Percentiles rank a stretch among this genome's conserved stretches.
These are phyloP conservation scores for Eumaeus atala DNA, from an alignment of 1,140 invertebrate species.

Conservation along the genomic window DNA sequence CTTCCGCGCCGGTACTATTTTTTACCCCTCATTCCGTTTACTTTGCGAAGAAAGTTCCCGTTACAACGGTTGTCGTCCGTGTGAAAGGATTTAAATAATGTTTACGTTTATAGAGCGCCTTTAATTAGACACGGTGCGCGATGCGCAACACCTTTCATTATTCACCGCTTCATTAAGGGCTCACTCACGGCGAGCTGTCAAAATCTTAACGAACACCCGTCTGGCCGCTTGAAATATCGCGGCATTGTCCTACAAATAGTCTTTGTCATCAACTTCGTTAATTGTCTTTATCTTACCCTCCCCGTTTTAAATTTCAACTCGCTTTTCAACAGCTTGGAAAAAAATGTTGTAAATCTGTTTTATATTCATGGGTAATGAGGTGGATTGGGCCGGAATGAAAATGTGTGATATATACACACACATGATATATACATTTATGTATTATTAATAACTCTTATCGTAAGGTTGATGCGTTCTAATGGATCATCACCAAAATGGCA, in stretches of 20 bases:
- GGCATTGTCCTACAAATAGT: slow-evolving; percentile 60
- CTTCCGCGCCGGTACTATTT: slow-evolving; percentile 11
- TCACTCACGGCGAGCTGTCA: slow-evolving; percentile 63
- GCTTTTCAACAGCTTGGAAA: too few species aligned
- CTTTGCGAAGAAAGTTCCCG: slow-evolving; percentile 25
- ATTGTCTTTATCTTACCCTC: slow-evolving; percentile 39
- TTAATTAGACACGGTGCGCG: slow-evolving; percentile 59
- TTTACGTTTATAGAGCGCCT: slow-evolving; percentile 29
- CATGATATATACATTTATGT: too few species aligned
- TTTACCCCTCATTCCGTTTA: slow-evolving; percentile 27
- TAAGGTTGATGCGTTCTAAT: too few species aligned
- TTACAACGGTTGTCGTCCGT: neutral
- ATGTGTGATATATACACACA: too few species aligned
- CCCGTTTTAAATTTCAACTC: slow-evolving; percentile 8
- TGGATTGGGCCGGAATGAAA: too few species aligned
- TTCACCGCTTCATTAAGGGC: slow-evolving; percentile 72
- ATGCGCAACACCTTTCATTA: slow-evolving; percentile 66
- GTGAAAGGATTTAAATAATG: slow-evolving; percentile 16
- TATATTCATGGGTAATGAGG: too few species aligned
- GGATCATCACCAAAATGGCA: too few species aligned
- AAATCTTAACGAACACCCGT: slow-evolving; percentile 60
- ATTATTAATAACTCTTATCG: too few species aligned
- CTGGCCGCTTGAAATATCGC: slow-evolving; percentile 58
- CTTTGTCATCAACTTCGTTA: slow-evolving; percentile 58
- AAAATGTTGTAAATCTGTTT: too few species aligned